A percentile compares a stretch with the other conserved stretches of the same genome.
These are phyloP conservation scores for Alligator sinensis DNA, from an alignment of 2,113 vertebrate genomes.

Conservation along the genomic window DNA sequence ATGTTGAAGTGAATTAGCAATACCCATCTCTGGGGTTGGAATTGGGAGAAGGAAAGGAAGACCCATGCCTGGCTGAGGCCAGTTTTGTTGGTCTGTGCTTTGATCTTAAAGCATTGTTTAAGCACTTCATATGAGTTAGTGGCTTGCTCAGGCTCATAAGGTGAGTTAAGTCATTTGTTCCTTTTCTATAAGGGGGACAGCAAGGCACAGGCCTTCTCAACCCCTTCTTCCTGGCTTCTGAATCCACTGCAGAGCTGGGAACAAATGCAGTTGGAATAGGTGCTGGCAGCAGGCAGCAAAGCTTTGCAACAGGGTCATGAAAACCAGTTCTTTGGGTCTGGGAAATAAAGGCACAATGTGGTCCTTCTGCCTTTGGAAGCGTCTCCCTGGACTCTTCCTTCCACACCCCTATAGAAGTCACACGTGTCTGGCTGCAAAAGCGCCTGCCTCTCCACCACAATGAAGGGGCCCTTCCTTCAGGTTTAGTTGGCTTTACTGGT, in stretches of 20 bases:
- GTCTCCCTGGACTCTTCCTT: conserved; percentile 28
- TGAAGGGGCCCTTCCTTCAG: not conserved
- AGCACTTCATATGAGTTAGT: not conserved
- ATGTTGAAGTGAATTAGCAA: not conserved
- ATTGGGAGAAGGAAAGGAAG: not conserved
- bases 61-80: not conserved
- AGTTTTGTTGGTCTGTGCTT: not conserved
- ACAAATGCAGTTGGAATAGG: conserved; percentile 46
- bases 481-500: not conserved
- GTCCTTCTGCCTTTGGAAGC: conserved; percentile 68
- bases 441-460: not conserved
- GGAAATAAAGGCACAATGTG: conserved; percentile 68
- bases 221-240: not conserved
- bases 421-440: not conserved
- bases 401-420: not conserved
- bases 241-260: conserved; percentile 31
- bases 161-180: not conserved
- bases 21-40: not conserved
- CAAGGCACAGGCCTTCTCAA: not conserved
- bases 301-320: conserved; percentile 71
- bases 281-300: conserved; percentile 59
- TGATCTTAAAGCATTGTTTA: not conserved
- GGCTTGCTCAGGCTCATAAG: not conserved
- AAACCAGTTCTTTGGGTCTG: conserved; percentile 56
- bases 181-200: not conserved